phyloP scores from a whole-genome alignment of 37 sponge, comb jelly and placozoan species.

The Bolinopsis microptera region DNA sequence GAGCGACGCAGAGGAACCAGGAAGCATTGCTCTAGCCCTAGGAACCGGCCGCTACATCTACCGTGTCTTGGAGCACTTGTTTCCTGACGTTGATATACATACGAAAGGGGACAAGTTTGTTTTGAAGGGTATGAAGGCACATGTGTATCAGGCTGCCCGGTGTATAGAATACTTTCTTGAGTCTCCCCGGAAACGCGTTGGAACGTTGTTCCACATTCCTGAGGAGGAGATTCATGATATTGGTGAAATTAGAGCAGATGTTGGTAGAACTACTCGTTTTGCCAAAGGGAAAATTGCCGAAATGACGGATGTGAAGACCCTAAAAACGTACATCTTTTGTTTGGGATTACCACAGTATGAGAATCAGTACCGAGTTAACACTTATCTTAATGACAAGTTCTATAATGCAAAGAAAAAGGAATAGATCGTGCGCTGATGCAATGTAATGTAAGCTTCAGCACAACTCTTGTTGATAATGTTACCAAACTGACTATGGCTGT shows the following conservation, averaged over 20 bases:
- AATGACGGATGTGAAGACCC: neutral
- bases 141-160: neutral
- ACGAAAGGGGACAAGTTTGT: neutral
- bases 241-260: neutral
- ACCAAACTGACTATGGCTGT: too few relatives aligned
- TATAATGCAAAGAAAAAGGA: neutral
- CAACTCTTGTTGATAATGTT: too few relatives aligned
- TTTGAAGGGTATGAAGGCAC: neutral
- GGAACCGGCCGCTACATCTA: slow-evolving; percentile 8
- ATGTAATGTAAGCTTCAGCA: too few relatives aligned
- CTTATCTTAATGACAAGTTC: neutral
- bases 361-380: slow-evolving; percentile 6
- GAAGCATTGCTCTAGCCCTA: neutral
- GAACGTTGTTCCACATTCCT: neutral
- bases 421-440: too few relatives aligned
- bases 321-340: neutral
- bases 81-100: neutral
- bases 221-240: neutral
- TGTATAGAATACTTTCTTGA: neutral
- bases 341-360: neutral
- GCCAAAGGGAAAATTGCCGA: neutral
- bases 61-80: neutral
- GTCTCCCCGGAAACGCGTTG: neutral
- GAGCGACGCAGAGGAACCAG: neutral
- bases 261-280: neutral